Conservation (phyloP, 1,140 invertebrate genomes). For the Liolophura sinensis region DNA sequence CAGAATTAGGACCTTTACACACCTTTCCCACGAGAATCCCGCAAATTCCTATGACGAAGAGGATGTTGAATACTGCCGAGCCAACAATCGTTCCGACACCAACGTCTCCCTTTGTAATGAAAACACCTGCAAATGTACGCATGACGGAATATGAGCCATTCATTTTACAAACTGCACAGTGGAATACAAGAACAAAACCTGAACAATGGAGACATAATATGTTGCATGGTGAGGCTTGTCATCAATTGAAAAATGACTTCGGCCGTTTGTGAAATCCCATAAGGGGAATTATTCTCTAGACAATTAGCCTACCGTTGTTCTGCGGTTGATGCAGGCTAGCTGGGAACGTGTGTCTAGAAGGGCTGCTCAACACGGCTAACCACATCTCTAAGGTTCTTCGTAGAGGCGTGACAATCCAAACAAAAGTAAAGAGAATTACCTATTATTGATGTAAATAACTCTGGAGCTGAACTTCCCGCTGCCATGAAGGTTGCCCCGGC, state of each 20-base stretch:
- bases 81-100: conserved; percentile 77
- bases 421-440: conserved; percentile 56
- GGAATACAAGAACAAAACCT: neutral
- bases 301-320: too few relatives aligned
- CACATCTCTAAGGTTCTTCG: too few relatives aligned
- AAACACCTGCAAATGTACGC: conserved; percentile 30
- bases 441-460: conserved; percentile 90
- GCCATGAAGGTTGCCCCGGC: conserved; percentile 62
- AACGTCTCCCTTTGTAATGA: conserved; percentile 50
- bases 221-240: neutral
- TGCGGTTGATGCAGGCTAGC: too few relatives aligned
- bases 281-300: too few relatives aligned
- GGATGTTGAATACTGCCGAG: conserved; percentile 82
- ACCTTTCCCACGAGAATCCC: conserved; percentile 74
- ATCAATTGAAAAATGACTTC: neutral
- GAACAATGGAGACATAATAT: neutral
- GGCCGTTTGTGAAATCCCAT: too few relatives aligned
- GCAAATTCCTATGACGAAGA: conserved; percentile 81
- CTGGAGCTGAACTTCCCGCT: conserved; percentile 87
- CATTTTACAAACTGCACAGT: too few relatives aligned
- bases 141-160: neutral
- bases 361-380: too few relatives aligned
- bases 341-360: too few relatives aligned
- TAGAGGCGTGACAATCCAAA: too few relatives aligned
- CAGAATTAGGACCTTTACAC: conserved; percentile 37